phyloP scores from a whole-genome alignment of 2,113 vertebrate genomes.

The Copsychus sechellarum region DNA sequence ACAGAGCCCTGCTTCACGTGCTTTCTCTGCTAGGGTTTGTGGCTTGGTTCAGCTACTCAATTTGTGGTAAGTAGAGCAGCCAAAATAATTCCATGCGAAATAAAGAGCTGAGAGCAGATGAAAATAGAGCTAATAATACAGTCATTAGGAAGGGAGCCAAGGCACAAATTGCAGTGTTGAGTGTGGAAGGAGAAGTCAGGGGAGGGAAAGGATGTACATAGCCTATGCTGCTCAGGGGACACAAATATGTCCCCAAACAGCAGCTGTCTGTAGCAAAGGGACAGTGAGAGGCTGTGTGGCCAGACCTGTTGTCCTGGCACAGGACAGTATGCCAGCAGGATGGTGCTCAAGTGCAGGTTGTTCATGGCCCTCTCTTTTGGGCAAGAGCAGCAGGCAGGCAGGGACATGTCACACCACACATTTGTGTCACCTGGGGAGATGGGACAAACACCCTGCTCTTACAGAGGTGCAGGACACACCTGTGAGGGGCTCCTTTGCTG shows the following conservation, averaged over 20 bases:
- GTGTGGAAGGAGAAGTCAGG: conserved; percentile 32
- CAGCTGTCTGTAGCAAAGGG: neutral
- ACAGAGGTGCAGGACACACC: neutral
- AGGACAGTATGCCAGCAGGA: neutral
- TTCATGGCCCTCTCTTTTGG: neutral
- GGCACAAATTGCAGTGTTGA: conserved; percentile 9
- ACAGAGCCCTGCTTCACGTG: neutral
- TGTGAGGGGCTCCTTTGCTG: neutral
- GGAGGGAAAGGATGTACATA: neutral
- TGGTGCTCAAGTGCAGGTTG: neutral
- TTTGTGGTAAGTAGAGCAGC: conserved; percentile 23
- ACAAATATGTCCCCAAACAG: neutral
- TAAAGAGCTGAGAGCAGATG: conserved; percentile 60
- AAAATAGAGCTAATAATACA: conserved; percentile 67
- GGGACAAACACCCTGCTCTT: neutral
- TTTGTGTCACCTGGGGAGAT: neutral
- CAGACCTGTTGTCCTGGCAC: neutral
- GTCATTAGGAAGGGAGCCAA: conserved; percentile 65
- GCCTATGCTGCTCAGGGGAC: fast-evolving
- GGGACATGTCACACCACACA: neutral
- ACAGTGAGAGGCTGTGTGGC: neutral
- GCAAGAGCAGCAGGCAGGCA: neutral
- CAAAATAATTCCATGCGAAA: conserved; percentile 47
- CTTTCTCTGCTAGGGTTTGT: neutral
- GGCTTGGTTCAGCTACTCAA: conserved; percentile 32